These are phyloP conservation scores for Noctua comes DNA, from an alignment of 2,888 invertebrate species.

Conservation along the genomic window DNA sequence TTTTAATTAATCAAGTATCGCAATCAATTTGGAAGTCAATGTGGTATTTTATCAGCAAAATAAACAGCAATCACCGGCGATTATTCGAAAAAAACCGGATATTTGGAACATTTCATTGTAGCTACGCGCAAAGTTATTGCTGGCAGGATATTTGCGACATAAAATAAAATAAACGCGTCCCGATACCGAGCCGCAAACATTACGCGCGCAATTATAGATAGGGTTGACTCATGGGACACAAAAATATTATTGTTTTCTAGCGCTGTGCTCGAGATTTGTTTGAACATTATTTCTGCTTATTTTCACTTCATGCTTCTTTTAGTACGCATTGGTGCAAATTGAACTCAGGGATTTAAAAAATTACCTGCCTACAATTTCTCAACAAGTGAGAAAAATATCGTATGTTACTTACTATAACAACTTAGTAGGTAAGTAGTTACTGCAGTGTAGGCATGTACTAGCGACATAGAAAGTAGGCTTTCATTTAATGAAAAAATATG, in stretches of 20 bases:
- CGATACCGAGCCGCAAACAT: slow-evolving; percentile 64
- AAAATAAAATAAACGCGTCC: slow-evolving; percentile 67
- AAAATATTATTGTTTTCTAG: slow-evolving; percentile 34
- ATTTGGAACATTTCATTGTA: slow-evolving; percentile 51
- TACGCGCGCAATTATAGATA: slow-evolving; percentile 63
- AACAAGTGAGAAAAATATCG: not conserved
- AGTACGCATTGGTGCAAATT: not conserved
- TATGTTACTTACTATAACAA: not conserved
- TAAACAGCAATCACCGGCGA: slow-evolving; percentile 51
- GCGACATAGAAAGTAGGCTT: not conserved
- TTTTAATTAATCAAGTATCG: slow-evolving; percentile 33
- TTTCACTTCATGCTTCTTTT: slow-evolving; percentile 1
- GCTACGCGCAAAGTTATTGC: slow-evolving; percentile 49
- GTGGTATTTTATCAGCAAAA: slow-evolving; percentile 43
- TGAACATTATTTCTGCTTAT: not conserved
- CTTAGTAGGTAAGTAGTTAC: not conserved
- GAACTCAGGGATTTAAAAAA: not conserved
- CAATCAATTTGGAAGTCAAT: slow-evolving; percentile 46
- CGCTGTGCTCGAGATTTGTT: not conserved
- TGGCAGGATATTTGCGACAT: slow-evolving; percentile 58
- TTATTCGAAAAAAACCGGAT: slow-evolving; percentile 45
- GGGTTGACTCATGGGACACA: slow-evolving; percentile 56
- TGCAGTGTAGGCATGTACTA: not conserved
- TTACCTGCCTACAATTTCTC: not conserved
- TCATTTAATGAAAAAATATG: slow-evolving; percentile 17